A percentile compares a stretch with the other conserved stretches of the same genome.
These are phyloP conservation scores for Pachyrhynchus sulphureomaculatus DNA, from an alignment of 1,140 invertebrate species.

Conservation along the genomic window DNA sequence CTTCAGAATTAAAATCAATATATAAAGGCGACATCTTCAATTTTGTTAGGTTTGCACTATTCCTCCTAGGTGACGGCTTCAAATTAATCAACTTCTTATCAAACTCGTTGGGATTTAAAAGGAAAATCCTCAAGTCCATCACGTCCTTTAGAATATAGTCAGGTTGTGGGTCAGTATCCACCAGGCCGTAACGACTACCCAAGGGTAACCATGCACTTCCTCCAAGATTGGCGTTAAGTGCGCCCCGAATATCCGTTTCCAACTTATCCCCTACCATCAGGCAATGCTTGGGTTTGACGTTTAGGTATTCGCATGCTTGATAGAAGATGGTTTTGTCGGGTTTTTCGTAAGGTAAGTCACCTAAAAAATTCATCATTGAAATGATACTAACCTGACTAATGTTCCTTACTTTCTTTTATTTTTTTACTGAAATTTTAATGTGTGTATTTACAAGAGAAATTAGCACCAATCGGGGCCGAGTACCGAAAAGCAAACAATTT, in stretches of 20 bases:
- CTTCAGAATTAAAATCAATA: neutral
- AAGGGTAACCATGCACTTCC: conserved; percentile 78
- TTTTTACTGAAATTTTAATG: too few relatives aligned
- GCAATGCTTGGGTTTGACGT: conserved; percentile 69
- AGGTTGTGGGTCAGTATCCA: conserved; percentile 31
- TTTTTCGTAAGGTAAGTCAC: conserved; percentile 82
- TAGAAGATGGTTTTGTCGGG: conserved; percentile 76
- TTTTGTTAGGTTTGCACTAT: neutral
- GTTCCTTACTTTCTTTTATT: too few relatives aligned
- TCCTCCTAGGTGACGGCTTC: neutral
- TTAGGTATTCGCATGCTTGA: conserved; percentile 71
- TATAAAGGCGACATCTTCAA: neutral
- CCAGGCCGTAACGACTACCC: conserved; percentile 1
- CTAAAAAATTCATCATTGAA: too few relatives aligned
- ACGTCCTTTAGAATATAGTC: conserved; percentile 44
- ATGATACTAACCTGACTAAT: too few relatives aligned
- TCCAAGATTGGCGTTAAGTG: conserved; percentile 70
- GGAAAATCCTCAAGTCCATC: conserved; percentile 39
- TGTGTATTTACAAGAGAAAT: too few relatives aligned
- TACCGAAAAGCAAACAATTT: too few relatives aligned
- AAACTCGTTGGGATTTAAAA: conserved; percentile 24
- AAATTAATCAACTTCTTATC: conserved; percentile 8
- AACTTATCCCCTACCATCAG: conserved; percentile 86
- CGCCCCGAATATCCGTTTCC: conserved; percentile 82
- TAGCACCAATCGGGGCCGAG: too few relatives aligned